Percentiles rank a stretch among this genome's conserved stretches.
Evolutionary conservation across 1,140 invertebrate genomes (phyloP).

Genomic region (Thalassaphorura encarpata): DNA sequence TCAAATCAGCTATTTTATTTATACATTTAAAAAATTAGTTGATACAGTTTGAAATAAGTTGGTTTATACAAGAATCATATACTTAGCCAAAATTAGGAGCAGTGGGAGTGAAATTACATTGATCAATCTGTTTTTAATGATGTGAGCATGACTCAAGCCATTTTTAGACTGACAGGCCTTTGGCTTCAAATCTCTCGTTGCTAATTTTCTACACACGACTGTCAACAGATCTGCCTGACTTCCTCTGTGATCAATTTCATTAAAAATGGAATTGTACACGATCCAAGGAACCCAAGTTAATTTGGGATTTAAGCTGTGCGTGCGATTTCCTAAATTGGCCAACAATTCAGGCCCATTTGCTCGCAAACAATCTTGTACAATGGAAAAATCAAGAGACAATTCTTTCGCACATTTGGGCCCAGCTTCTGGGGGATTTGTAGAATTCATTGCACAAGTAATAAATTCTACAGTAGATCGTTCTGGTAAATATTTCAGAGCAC

Average conservation of each 20-base stretch:
- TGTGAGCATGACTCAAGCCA: no score
- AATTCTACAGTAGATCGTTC: constrained; percentile 35
- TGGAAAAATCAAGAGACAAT: constrained; percentile 33
- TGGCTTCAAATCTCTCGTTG: no score
- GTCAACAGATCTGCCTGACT: constrained; percentile 9
- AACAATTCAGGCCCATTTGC: constrained; percentile 42
- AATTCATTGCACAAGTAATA: constrained; percentile 48
- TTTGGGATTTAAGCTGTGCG: constrained; percentile 39
- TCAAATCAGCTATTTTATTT: no score
- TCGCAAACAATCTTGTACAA: constrained; percentile 35
- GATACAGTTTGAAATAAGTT: no score
- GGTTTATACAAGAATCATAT: no score
- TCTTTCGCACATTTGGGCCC: constrained; percentile 49
- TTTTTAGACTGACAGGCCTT: no score
- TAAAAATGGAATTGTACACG: constrained; percentile 41
- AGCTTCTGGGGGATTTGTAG: constrained; percentile 47
- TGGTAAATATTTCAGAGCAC: constrained; percentile 39
- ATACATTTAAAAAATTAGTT: no score
- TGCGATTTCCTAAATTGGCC: constrained; percentile 46
- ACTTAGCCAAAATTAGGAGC: no score
- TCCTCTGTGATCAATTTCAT: constrained; percentile 7
- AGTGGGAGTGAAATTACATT: no score
- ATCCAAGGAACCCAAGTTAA: constrained; percentile 53
- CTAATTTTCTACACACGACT: constrained; percentile 12
- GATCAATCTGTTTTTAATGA: no score